Evolutionary conservation across 2,113 vertebrate species (phyloP), one percentile per base, ranked within the genome.

Genomic region (Centropus unirufus): DNA sequence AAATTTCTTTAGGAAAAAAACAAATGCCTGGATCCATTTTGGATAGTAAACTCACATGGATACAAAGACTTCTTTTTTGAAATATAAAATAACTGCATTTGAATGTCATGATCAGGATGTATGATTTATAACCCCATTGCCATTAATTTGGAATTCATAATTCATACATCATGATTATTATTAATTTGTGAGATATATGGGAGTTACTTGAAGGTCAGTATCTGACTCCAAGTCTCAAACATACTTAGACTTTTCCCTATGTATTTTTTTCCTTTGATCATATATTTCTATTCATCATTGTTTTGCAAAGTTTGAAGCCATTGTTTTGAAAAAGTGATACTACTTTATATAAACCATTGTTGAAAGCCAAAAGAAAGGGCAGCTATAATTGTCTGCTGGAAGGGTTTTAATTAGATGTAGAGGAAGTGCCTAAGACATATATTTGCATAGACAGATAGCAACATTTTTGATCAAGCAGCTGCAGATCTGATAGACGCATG

Each of bases 191-290:
- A 96, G 94, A 93, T 96, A 92, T 93, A 95, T 95, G 87, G 89
- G 89, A 97, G 94, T 95, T 95, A 97, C 62, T 94, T 95, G 93
- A 93, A 96, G 95, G 96, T 96, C 95, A 97, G 69, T 89, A 82
- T 47, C 87, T 87, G 87, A 82, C 30, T 93, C 87, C 58, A 73
- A 87, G 87, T 76, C 89, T 92, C 84, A 85, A 73, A 90, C 51
- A 88, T 64, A 44, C 92, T 91, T 62, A 72, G 83, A 51, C 14
- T 14, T 75, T 81, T 87, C 62, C 69, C 47, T 81, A 30, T 4
- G 1, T 52, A 15, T 57, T 93, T 90, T 84, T 94, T 86, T 59
- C 76, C 83, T 94, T 97, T 95, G 80, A 94, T 94, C 74, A 10
- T 84, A 75, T 16, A 4, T 87, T 95, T 94, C 86, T 92, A 47